Evolutionary conservation across 2,888 invertebrate genomes (phyloP), one percentile per base, ranked within the genome.

Genomic region (Geophilus truncorum): DNA sequence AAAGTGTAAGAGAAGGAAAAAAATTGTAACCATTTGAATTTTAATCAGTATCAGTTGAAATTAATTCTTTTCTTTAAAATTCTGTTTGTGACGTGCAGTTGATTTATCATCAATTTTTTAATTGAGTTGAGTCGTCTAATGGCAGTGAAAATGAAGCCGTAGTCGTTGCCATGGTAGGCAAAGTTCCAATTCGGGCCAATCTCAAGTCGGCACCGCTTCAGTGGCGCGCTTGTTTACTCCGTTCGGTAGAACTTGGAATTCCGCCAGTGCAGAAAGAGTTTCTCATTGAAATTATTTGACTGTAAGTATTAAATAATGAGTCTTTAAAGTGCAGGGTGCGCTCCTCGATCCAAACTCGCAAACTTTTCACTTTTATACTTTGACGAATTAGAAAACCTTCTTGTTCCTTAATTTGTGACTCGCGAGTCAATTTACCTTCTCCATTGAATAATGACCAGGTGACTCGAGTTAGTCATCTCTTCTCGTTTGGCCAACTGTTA

Each of bases 251-350:
- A n/a, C n/a, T 23, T 70, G 70, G 70, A 70, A 70, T 70, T 23
- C n/a, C 70, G 70, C 70, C 70, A 70, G 70, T 70, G 70, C 28
- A 70, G 25, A 70, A 70, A 70, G 70, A 70, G 70, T 70, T 70
- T 70, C 70, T 23, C 70, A 70, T 70, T 25, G 70, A 70, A 70
- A 70, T 70, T 70, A 70, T 70, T 70, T 70, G 70, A 70, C 70
- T 70, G 70, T 70, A 70, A 70, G 70, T 70, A 70, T 70, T 70
- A 70, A 70, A 70, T 70, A 70, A 70, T 70, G 70, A 28, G 70
- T 25, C 25, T 70, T 40, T 70, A 70, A 70, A 70, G 70, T 70
- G 70, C 70, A 23, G 70, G 70, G 23, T 70, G 70, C n/a, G 23
- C 28, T 70, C 70, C 70, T 70, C 28, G n/a, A 28, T 70, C 28